Base-by-base conservation (phyloP, 2,888 invertebrate species). In the Brachypterus glaber region DNA sequence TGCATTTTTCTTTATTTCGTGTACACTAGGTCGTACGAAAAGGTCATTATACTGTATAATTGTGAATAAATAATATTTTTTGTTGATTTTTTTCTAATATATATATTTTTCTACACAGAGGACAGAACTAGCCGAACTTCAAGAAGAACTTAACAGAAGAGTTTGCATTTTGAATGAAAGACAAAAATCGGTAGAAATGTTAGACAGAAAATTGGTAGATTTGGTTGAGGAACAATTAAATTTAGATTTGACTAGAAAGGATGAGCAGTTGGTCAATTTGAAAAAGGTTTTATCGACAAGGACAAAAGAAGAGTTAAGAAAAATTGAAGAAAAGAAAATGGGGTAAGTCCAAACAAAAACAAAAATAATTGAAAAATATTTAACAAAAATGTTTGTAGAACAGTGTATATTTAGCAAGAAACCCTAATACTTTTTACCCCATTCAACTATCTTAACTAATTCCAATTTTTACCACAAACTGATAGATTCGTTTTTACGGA, bases 81-180 rank as follows among this genome's bases (percentile, higher is more conserved):
- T 31, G 1, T 16, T 3, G 8, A 15, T 8, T 18, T 17, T 35
- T 12, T 18, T n/a, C 2, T 18, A 15, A 11, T 35, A 30, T 8
- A 17, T 25, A 32, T 35, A 33, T 32, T 41, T 21, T 57, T 59
- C 33, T n/a, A n/a, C n/a, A n/a, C 52, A 84, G 84, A 77, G 82
- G 63, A 79, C 78, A 50, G 84, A 85, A 60, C 64, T 86, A 21
- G 72, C 76, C 16, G 76, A 75, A 26, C 52, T 86, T 36, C 85
- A 85, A 57, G 73, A 72, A 2, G 79, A 84, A 63, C 63, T 86
- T 2, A 73, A 72, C 56, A 73, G 64, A 38, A 76, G 74, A 53
- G 78, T 75, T 51, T 72, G 69, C 55, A 73, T 73, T 30, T 72
- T 74, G 15, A 73, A 76, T 29, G 73, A 77, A 15, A 74, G 77